Conservation (phyloP, 2,888 invertebrate species). For the Tetropium fuscum region DNA sequence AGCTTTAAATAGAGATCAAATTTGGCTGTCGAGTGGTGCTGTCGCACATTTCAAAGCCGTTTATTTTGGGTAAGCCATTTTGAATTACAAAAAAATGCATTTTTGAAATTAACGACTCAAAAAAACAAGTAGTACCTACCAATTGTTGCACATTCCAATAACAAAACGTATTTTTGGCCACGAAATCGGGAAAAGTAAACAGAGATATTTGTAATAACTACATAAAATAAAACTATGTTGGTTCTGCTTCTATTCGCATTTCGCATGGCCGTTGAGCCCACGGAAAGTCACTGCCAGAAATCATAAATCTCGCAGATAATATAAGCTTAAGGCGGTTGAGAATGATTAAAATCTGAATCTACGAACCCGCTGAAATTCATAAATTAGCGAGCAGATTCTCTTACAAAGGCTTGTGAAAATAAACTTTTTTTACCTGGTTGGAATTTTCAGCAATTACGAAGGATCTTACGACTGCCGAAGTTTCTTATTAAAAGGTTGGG, state of each 20-base stretch:
- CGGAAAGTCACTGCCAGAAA: conserved; percentile 14
- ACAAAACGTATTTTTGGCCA: no score
- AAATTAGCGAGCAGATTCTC: conserved; percentile 9
- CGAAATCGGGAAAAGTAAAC: not conserved
- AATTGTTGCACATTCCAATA: no score
- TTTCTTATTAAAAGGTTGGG: conserved; percentile 22
- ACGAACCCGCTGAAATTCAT: conserved; percentile 23
- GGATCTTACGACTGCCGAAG: not conserved
- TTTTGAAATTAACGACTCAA: no score
- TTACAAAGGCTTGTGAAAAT: conserved; percentile 6
- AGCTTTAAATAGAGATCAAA: no score
- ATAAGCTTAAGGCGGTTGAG: conserved; percentile 14
- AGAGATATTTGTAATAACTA: not conserved
- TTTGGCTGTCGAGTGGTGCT: no score
- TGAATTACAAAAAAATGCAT: no score
- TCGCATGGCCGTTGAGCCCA: conserved; percentile 16
- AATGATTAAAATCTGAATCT: conserved; percentile 22
- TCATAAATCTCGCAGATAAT: conserved; percentile 24
- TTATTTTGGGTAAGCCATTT: no score
- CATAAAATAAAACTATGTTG: conserved; percentile 7
- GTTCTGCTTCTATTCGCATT: not conserved
- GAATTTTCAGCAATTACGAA: conserved; percentile 15
- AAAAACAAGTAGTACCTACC: no score
- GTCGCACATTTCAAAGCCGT: no score
- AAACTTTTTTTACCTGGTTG: not conserved